Conservation (phyloP, 2,113 vertebrate genomes). For the Electrona antarctica region DNA sequence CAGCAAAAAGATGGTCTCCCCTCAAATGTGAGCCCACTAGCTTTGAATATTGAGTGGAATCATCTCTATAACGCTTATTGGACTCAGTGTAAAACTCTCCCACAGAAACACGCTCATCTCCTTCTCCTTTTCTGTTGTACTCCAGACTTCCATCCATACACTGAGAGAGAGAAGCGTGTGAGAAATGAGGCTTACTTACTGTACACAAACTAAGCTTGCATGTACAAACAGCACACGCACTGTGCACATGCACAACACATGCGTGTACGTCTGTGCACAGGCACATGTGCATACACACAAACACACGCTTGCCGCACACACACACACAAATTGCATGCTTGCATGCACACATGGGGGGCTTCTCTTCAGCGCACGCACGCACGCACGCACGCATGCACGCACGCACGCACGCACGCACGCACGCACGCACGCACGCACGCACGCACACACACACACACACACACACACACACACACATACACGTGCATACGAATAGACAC, state of each 20-base stretch:
- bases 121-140: conserved; percentile 33
- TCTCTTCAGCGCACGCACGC: too few relatives aligned
- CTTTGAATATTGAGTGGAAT: conserved; percentile 23
- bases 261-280: background rate
- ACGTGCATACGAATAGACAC: conserved; percentile 21
- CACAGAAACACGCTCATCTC: conserved; percentile 18
- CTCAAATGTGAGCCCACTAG: background rate
- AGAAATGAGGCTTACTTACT: background rate
- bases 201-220: too few relatives aligned
- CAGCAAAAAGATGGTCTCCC: background rate
- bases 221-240: too few relatives aligned
- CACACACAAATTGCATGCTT: too few relatives aligned
- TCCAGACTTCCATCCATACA: conserved; percentile 29
- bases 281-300: too few relatives aligned
- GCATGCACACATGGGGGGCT: too few relatives aligned
- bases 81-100: conserved; percentile 13
- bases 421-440: background rate
- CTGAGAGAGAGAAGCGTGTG: conserved; percentile 20
- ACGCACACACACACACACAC: background rate
- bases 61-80: conserved; percentile 29
- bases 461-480: conserved; percentile 39
- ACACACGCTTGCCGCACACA: too few relatives aligned
- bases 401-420: background rate
- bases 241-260: too few relatives aligned
- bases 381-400: too few relatives aligned